Evolutionary conservation across 2,888 invertebrate species (phyloP), one percentile per base, ranked within the genome.

Genomic region (Tenodera sinensis): DNA sequence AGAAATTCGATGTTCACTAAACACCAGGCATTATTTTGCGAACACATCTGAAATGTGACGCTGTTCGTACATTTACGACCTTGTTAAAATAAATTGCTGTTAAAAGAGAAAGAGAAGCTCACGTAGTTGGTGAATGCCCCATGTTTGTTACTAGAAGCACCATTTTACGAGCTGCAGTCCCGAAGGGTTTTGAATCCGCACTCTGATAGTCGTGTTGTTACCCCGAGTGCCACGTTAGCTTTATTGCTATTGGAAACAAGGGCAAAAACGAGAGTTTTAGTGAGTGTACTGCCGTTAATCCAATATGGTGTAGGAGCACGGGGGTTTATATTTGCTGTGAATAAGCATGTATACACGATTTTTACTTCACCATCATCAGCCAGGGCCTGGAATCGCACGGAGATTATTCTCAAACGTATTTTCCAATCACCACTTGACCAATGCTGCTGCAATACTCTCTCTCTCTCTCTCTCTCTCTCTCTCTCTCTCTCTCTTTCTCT

Each of bases 351-450:
- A 83, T 87, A 87, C 87, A 87, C 34, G 87, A 87, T 87, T 87
- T 87, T 87, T 87, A 87, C 87, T 82, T 87, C 30, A 25, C 85
- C 81, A 82, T 30, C 87, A 87, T 30, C 81, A 87, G 54, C 54
- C 54, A 71, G 54, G 54, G 54, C 54, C 25, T 34, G 15, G 83
- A 28, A 30, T 88, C 88, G 85, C 89, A 87, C 88, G 88, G 84
- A 88, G 89, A 88, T 89, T 89, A 89, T 83, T 82, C 85, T 83
- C 54, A 28, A 83, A 84, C 87, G 89, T 84, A 87, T 84, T 87
- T 87, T 87, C 89, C 89, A 88, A 89, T 89, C 89, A 88, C 89
- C 88, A 89, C 85, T 89, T 89, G 89, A 88, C 89, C 89, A 89
- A 87, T 89, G 89, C 86, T 83, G 83, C 86, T 42, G 83, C 71